Conservation (phyloP, 2,113 vertebrate genomes). For the Gambusia holbrooki region DNA sequence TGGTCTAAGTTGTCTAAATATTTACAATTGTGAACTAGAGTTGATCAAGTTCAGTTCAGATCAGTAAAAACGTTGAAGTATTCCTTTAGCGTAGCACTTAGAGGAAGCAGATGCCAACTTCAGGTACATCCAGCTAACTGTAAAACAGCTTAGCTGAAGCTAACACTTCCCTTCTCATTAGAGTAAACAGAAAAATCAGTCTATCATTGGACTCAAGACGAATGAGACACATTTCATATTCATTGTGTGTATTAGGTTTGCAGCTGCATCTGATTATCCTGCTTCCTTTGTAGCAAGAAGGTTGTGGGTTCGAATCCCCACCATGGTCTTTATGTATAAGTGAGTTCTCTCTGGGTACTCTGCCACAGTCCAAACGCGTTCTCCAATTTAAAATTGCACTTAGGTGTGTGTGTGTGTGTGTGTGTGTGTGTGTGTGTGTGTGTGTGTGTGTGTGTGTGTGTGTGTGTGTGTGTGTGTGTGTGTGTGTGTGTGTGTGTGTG, state of each 20-base stretch:
- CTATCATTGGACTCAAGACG: background rate
- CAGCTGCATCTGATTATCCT: background rate
- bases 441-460: slow-evolving; percentile 2
- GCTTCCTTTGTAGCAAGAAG: too few relatives aligned
- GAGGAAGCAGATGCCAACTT: background rate
- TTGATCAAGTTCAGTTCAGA: background rate
- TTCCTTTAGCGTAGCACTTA: background rate
- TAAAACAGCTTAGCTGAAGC: background rate
- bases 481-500: too few relatives aligned
- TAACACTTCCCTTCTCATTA: background rate
- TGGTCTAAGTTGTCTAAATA: background rate
- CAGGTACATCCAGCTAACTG: background rate
- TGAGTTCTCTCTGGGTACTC: background rate
- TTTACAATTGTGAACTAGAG: background rate
- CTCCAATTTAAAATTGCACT: too few relatives aligned
- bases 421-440: too few relatives aligned
- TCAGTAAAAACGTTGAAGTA: background rate
- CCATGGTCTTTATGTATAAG: background rate
- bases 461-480: too few relatives aligned
- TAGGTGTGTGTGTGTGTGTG: too few relatives aligned
- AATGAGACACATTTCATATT: background rate
- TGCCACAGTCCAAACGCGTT: background rate
- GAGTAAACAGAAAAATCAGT: background rate
- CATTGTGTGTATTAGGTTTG: background rate
- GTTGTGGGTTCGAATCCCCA: too few relatives aligned